These are phyloP conservation scores for Acromyrmex echinatior DNA, from an alignment of 1,140 invertebrate genomes.

Conservation along the genomic window DNA sequence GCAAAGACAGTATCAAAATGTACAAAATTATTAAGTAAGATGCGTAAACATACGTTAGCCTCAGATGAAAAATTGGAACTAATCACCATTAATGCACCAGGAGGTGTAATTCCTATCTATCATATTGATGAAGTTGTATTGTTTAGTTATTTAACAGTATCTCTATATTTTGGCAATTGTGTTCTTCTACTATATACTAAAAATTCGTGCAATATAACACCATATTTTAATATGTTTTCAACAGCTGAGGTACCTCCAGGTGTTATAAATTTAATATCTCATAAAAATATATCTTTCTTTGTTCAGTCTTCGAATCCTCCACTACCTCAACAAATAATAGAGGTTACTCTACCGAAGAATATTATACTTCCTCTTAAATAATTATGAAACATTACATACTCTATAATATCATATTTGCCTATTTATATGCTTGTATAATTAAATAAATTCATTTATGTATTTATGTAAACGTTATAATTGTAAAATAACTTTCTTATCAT, in stretches of 20 bases:
- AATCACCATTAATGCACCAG: background rate
- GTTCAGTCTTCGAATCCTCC: too few species aligned
- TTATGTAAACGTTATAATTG: background rate
- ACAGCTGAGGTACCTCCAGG: slow-evolving; percentile 10
- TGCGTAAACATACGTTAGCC: background rate
- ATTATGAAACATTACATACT: background rate
- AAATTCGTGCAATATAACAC: background rate
- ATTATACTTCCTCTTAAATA: slow-evolving; percentile 26
- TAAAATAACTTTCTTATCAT: background rate
- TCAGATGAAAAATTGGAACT: background rate
- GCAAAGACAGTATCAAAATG: background rate
- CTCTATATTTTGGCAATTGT: slow-evolving; percentile 16
- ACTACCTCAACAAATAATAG: background rate
- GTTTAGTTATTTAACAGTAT: background rate
- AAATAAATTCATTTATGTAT: background rate
- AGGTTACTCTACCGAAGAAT: background rate
- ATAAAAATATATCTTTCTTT: background rate
- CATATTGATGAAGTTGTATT: background rate
- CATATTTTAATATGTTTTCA: slow-evolving; percentile 24
- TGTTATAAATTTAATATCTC: slow-evolving; percentile 30
- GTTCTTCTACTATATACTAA: background rate
- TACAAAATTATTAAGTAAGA: background rate
- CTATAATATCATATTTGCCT: background rate
- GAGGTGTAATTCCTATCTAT: background rate
- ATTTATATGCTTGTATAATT: background rate